A percentile compares a stretch with the other conserved stretches of the same genome.
These are phyloP conservation scores for Drosophila ironensis DNA, from an alignment of 1,140 invertebrate genomes.

Conservation along the genomic window DNA sequence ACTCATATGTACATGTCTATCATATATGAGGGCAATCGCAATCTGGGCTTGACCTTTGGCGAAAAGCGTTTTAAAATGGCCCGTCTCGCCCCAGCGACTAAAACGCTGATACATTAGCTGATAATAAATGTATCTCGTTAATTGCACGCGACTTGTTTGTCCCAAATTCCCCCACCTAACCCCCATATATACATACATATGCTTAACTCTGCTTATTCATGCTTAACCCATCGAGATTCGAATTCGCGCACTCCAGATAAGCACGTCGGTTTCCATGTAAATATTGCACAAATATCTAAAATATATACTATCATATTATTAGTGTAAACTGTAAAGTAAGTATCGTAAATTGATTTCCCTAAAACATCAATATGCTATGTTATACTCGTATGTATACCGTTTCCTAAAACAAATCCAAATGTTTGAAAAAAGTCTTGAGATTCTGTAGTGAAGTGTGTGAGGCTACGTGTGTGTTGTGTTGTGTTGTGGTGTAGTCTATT, in stretches of 20 bases:
- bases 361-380: slow-evolving; percentile 4
- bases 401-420: slow-evolving; percentile 32
- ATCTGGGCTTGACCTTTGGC: slow-evolving; percentile 54
- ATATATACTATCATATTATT: slow-evolving; percentile 29
- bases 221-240: slow-evolving; percentile 60
- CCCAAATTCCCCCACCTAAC: slow-evolving; percentile 8
- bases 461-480: slow-evolving; percentile 25
- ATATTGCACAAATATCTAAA: slow-evolving; percentile 64
- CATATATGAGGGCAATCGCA: too few relatives aligned
- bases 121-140: slow-evolving; percentile 49
- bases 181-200: slow-evolving; percentile 1
- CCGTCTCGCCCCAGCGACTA: slow-evolving; percentile 28
- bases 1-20: slow-evolving; percentile 1
- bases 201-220: slow-evolving; percentile 37
- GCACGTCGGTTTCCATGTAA: slow-evolving; percentile 61
- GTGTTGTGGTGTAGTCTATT: slow-evolving; percentile 28
- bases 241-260: slow-evolving; percentile 50
- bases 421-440: slow-evolving; percentile 69
- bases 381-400: slow-evolving; percentile 9
- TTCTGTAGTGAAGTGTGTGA: slow-evolving; percentile 58
- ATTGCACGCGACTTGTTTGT: slow-evolving; percentile 35
- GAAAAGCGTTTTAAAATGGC: slow-evolving; percentile 53
- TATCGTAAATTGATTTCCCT: slow-evolving; percentile 13
- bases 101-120: slow-evolving; percentile 59
- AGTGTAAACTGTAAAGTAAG: too few relatives aligned